A percentile compares a stretch with the other conserved stretches of the same genome.
Conservation (phyloP, 2,797 vertebrate genomes). For the Hypotaenidia philippensis region DNA sequence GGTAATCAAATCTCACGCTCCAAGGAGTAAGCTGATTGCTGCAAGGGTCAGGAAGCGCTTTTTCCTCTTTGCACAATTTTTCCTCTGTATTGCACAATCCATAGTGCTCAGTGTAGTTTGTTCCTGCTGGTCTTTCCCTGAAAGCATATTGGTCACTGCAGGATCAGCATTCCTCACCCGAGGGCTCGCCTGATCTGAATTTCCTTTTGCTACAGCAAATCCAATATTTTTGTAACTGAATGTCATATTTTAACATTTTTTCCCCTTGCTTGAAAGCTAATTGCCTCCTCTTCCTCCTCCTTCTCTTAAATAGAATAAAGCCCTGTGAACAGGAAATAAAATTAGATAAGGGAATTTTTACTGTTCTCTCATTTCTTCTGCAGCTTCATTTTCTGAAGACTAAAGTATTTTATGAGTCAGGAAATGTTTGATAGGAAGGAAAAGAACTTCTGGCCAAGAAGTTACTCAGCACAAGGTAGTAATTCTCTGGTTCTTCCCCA, state of each 20-base stretch:
- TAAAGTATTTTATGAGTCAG: not conserved
- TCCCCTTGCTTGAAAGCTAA: not conserved
- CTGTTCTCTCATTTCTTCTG: not conserved
- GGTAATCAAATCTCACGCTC: conserved; percentile 55
- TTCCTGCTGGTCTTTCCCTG: not conserved
- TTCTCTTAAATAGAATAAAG: not conserved
- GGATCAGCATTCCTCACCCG: not conserved
- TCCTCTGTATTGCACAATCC: conserved; percentile 14
- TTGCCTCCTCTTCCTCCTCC: not conserved
- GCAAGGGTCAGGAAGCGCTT: conserved; percentile 24
- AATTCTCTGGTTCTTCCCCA: not conserved
- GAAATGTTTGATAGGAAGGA: not conserved
- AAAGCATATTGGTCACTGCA: not conserved
- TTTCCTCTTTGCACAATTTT: conserved; percentile 10
- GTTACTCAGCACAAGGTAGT: not conserved
- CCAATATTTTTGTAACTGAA: not conserved
- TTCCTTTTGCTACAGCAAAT: conserved; percentile 8
- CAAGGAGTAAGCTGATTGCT: not conserved
- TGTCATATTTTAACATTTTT: not conserved
- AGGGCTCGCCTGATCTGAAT: not conserved
- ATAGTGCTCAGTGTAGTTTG: not conserved
- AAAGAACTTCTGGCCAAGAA: not conserved
- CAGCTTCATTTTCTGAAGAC: not conserved
- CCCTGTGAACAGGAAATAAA: not conserved
- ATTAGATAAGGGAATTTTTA: not conserved